Conservation (phyloP, 1,140 invertebrate species). For the Tribolium castaneum region DNA sequence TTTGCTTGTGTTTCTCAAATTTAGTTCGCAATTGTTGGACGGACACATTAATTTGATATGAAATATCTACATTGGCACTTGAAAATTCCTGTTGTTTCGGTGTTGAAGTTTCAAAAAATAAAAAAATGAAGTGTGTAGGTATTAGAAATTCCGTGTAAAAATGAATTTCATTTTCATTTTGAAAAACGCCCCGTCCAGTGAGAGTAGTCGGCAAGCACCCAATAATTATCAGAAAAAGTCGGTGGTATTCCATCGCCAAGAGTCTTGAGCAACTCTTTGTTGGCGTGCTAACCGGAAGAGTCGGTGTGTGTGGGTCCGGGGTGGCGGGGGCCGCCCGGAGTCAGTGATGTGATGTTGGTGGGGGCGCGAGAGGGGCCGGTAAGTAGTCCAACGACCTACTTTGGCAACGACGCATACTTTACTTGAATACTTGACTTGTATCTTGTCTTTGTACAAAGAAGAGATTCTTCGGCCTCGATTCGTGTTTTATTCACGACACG, state of each 20-base stretch:
- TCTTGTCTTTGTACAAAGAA: slow-evolving; percentile 45
- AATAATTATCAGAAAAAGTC: slow-evolving; percentile 35
- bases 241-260: slow-evolving; percentile 27
- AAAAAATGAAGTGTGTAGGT: too few species aligned
- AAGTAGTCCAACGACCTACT: slow-evolving; percentile 58
- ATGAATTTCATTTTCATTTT: background rate
- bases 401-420: slow-evolving; percentile 54
- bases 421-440: slow-evolving; percentile 45
- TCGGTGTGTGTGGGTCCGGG: slow-evolving; percentile 38
- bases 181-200: slow-evolving; percentile 5
- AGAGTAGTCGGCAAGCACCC: background rate
- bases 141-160: background rate
- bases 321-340: slow-evolving; percentile 48
- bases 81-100: too few species aligned
- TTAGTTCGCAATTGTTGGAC: too few species aligned
- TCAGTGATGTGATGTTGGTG: slow-evolving; percentile 27
- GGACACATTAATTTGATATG: too few species aligned
- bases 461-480: slow-evolving; percentile 42
- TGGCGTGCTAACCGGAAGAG: slow-evolving; percentile 47
- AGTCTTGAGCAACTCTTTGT: slow-evolving; percentile 23
- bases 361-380: slow-evolving; percentile 38
- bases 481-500: slow-evolving; percentile 38
- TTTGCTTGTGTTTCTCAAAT: too few species aligned
- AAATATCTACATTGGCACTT: too few species aligned
- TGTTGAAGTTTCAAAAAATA: too few species aligned